phyloP scores from a whole-genome alignment of 2,797 vertebrate species.

The Brachymystax lenok region DNA sequence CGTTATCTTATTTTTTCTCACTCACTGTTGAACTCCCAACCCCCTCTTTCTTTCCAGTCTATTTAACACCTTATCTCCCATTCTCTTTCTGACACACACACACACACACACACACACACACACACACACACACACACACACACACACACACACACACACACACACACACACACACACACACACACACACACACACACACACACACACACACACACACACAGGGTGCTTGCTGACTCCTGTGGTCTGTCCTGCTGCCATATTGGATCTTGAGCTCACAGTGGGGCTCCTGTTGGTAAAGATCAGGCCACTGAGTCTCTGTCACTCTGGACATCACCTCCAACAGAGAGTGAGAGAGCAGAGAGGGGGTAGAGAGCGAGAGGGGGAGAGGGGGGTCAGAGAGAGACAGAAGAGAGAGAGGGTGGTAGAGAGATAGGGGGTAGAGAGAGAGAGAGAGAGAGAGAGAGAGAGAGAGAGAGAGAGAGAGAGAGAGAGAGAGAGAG shows the following conservation, averaged over 20 bases:
- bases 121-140: not conserved
- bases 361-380: no score
- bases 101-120: no score
- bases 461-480: not conserved
- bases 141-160: not conserved
- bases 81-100: not conserved
- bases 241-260: constrained; percentile 3
- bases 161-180: constrained; percentile 6
- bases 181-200: not conserved
- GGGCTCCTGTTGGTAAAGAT: not conserved
- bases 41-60: not conserved
- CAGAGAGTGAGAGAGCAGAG: not conserved
- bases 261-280: not conserved
- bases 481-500: no score
- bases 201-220: constrained; percentile 2
- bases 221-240: not conserved
- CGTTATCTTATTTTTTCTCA: no score
- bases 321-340: not conserved
- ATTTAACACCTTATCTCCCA: not conserved
- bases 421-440: no score
- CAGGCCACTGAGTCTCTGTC: constrained; percentile 2
- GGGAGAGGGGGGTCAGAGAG: no score
- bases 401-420: no score
- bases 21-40: not conserved
- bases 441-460: no score